Conservation (phyloP, 2,888 invertebrate species). For the Muschampia plurimacula region DNA sequence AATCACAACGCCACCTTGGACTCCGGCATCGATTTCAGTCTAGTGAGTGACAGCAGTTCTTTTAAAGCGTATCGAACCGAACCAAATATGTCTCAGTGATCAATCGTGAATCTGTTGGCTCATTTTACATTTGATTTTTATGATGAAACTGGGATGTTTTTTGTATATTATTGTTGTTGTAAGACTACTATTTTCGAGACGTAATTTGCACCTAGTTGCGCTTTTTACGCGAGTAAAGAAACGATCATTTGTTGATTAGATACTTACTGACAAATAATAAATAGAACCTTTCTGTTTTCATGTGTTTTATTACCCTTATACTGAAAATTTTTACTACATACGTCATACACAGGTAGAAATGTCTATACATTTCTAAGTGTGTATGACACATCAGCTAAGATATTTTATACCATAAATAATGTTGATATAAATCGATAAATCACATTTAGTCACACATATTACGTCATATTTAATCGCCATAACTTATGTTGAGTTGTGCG, state of each 20-base stretch:
- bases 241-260: neutral
- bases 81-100: slow-evolving; percentile 74
- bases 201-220: slow-evolving; percentile 2
- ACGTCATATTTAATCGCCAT: slow-evolving; percentile 35
- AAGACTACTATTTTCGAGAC: neutral
- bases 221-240: neutral
- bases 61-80: slow-evolving; percentile 76
- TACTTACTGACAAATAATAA: neutral
- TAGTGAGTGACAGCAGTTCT: slow-evolving; percentile 68
- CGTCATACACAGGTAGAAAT: too few relatives aligned
- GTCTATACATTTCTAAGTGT: too few relatives aligned
- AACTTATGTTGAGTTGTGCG: slow-evolving; percentile 40
- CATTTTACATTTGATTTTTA: slow-evolving; percentile 70
- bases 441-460: slow-evolving; percentile 33
- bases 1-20: slow-evolving; percentile 71
- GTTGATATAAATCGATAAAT: slow-evolving; percentile 27
- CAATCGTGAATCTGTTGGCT: slow-evolving; percentile 65
- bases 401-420: too few relatives aligned
- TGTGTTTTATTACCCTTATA: neutral
- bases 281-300: neutral
- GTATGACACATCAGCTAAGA: too few relatives aligned
- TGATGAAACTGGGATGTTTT: slow-evolving; percentile 66
- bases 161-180: slow-evolving; percentile 28
- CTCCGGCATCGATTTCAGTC: slow-evolving; percentile 69
- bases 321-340: neutral